phyloP scores from a whole-genome alignment of 2,113 vertebrate genomes.

The Oncorhynchus tshawytscha region DNA sequence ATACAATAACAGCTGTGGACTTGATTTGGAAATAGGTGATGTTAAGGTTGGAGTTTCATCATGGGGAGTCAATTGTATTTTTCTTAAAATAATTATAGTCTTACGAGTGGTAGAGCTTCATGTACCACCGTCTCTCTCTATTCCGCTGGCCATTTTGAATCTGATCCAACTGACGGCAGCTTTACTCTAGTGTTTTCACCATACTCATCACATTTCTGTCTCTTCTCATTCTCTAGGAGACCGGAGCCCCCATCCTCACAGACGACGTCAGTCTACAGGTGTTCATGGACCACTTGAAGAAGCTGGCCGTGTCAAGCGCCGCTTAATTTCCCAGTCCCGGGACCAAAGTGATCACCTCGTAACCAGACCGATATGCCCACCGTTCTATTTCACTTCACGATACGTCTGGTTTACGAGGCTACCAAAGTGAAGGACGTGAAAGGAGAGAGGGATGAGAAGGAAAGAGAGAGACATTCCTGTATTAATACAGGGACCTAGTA shows the following conservation, averaged over 20 bases:
- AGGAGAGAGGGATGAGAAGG: conserved; percentile 1
- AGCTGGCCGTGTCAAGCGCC: conserved; percentile 92
- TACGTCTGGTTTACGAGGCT: background rate
- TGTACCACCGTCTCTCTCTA: too few relatives aligned
- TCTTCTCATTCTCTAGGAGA: conserved; percentile 74
- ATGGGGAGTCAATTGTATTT: too few relatives aligned
- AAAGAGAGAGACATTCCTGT: conserved; percentile 31
- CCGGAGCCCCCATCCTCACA: conserved; percentile 91
- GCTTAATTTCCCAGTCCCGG: conserved; percentile 59
- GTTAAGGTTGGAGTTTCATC: too few relatives aligned
- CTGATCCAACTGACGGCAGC: background rate
- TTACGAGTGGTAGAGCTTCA: too few relatives aligned
- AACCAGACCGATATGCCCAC: background rate
- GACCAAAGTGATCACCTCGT: background rate
- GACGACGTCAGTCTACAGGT: conserved; percentile 97
- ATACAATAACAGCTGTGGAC: too few relatives aligned
- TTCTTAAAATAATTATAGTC: too few relatives aligned
- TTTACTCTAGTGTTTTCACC: background rate
- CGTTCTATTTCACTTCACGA: background rate
- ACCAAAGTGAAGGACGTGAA: conserved; percentile 8
- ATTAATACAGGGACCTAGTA: conserved; percentile 34
- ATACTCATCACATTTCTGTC: background rate
- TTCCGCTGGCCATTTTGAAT: too few relatives aligned
- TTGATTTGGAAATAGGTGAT: too few relatives aligned
- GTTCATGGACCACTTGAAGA: conserved; percentile 98